Evolutionary conservation across 2,888 invertebrate genomes (phyloP), one percentile per base, ranked within the genome.

Genomic region (Thecophora atra): DNA sequence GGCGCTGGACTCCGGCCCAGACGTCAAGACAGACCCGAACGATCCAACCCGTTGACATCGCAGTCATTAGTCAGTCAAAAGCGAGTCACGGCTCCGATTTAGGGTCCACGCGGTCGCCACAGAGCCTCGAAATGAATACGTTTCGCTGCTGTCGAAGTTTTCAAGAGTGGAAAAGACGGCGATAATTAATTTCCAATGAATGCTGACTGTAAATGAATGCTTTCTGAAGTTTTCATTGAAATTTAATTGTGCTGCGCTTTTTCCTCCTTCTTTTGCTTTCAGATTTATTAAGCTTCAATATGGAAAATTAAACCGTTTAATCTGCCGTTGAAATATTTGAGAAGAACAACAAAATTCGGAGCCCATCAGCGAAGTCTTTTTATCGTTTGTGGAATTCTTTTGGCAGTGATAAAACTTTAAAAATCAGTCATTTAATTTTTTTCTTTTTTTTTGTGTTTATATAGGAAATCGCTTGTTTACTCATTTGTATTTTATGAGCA

Each of bases 21-120:
- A 19, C 30, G 30, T 30, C 30, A 47, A 47, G 47, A 47, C 47
- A 17, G n/a, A 47, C 11, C 47, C 47, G n/a, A 11, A 3, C 47
- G 17, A 54, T 11, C 56, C 13, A 67, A 54, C 52, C 56, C 42
- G 30, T 56, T 67, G 67, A 67, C 67, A 67, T 67, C 67, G 44
- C 67, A 67, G 54, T 67, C 67, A 67, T 67, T 67, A 67, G 56
- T 67, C 67, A 67, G 67, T 67, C 67, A 67, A 67, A 54, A 19
- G 19, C 30, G 21, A 54, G 24, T 28, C 28, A 28, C 30, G 30
- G 8, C 5, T 30, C 30, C 30, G 30, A 30, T 24, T 24, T 24
- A 8, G 26, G 28, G 15, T 8, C 26, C 28, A 58, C n/a, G n/a
- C n/a, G n/a, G n/a, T n/a, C n/a, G 58, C 19, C 47, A 17, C 47